Percentiles rank a stretch among this genome's conserved stretches.
These are phyloP conservation scores for Epinephelus cyanopodus DNA, from an alignment of 2,113 vertebrate species.

Conservation along the genomic window DNA sequence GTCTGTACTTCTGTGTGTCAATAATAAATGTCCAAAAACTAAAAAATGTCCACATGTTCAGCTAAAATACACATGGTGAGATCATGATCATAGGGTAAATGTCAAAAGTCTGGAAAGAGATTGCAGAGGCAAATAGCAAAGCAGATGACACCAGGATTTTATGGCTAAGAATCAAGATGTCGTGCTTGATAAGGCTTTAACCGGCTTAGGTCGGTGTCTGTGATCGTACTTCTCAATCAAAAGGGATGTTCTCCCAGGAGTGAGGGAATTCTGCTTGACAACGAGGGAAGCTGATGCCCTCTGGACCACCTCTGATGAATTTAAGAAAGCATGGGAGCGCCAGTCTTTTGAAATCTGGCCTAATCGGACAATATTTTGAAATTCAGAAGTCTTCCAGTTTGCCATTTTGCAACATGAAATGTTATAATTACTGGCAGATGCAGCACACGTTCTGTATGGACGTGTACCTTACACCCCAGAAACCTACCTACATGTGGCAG, in stretches of 20 bases:
- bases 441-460: no score
- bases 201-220: slow-evolving; percentile 72
- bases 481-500: no score
- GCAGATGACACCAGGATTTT: slow-evolving; percentile 65
- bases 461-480: no score
- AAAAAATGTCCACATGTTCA: neutral
- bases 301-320: neutral
- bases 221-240: slow-evolving; percentile 69
- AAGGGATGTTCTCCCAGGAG: slow-evolving; percentile 75
- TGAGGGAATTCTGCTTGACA: slow-evolving; percentile 58
- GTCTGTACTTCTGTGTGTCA: neutral
- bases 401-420: neutral
- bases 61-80: neutral
- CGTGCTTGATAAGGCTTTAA: slow-evolving; percentile 83
- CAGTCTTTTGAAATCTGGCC: neutral
- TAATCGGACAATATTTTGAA: neutral
- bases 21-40: neutral
- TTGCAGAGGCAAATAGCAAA: slow-evolving; percentile 46
- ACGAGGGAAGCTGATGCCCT: slow-evolving; percentile 8
- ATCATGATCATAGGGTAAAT: slow-evolving; percentile 20
- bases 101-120: slow-evolving; percentile 36
- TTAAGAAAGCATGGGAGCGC: neutral
- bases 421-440: neutral
- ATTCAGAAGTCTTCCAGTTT: neutral
- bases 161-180: slow-evolving; percentile 78